Evolutionary conservation across 2,888 invertebrate genomes (phyloP), one percentile per base, ranked within the genome.

Genomic region (Ormyrus labotus): DNA sequence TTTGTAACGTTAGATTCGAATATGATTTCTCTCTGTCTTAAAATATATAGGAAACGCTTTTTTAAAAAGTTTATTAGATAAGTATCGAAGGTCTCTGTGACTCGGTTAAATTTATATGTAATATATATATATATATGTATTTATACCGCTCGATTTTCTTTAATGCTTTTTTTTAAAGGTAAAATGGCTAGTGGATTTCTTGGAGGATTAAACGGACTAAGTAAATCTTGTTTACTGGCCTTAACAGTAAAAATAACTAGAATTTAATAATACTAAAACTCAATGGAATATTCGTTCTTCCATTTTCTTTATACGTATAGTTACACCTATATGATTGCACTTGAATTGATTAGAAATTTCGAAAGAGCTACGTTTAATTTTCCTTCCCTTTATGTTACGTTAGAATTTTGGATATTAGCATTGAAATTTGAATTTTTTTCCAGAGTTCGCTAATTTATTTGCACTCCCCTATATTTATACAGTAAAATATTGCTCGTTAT

Each of bases 21-120:
- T 63, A 13, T 73, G 53, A 11, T 61, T 69, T 63, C 57, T 63
- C 34, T 69, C 10, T 47, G 19, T 51, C 69, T 76, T 69, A 61
- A 69, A 76, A 69, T 76, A 76, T 76, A 76, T 63, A 67, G 76
- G 61, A 76, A 76, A 76, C 67, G 58, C 55, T 60, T 63, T 61
- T 48, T 69, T 68, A 63, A 55, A 76, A 76, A 76, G 63, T 76
- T 34, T 76, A 65, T 65, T 45, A 64, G 47, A 64, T 57, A 19
- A 47, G 48, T 74, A 74, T 65, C 50, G 55, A 65, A 65, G 57
- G 47, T 63, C 64, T 63, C 45, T 47, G 45, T 51, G 50, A 64
- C 48, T 9, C 51, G 73, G 47, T 74, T 74, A 65, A 34, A 10
- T 71, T 61, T 34, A 34, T 34, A 34, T 34, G 34, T 34, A 34